Percentiles rank a stretch among this genome's conserved stretches.
Evolutionary conservation across 2,888 invertebrate genomes (phyloP).

Genomic region (Polymixis flavicincta): DNA sequence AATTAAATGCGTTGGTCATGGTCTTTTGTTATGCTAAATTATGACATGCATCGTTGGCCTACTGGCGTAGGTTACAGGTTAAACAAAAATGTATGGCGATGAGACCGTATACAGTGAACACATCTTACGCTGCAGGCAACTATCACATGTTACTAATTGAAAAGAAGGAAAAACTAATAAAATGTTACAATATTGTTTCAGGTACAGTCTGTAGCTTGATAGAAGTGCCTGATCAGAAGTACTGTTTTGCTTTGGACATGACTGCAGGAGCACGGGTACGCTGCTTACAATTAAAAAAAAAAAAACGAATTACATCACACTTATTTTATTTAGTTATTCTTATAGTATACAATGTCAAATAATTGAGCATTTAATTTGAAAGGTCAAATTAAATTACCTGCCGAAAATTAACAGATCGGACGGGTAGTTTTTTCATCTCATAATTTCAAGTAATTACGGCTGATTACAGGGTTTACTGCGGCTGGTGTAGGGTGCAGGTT

Average conservation of each 20-base stretch:
- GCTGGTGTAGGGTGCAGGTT: no score
- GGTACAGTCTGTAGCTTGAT: conserved; percentile 96
- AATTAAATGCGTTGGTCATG: no score
- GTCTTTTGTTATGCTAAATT: no score
- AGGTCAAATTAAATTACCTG: not conserved
- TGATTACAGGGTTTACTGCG: not conserved
- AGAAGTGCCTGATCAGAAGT: conserved; percentile 92
- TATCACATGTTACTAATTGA: not conserved
- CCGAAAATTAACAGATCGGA: not conserved
- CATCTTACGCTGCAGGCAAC: not conserved
- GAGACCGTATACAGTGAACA: not conserved
- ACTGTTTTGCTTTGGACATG: conserved; percentile 95
- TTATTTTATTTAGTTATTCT: not conserved
- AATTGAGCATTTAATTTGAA: no score
- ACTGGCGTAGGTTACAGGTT: no score
- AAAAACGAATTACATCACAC: not conserved
- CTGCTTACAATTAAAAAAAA: conserved; percentile 38
- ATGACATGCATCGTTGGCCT: no score
- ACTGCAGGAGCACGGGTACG: conserved; percentile 96
- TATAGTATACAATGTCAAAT: not conserved
- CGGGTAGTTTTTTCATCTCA: not conserved
- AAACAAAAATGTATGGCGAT: no score
- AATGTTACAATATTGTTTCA: conserved; percentile 60
- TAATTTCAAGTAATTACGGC: not conserved
- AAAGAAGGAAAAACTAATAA: not conserved